Conservation (phyloP, 2,113 vertebrate genomes). For the Dasypus novemcinctus region DNA sequence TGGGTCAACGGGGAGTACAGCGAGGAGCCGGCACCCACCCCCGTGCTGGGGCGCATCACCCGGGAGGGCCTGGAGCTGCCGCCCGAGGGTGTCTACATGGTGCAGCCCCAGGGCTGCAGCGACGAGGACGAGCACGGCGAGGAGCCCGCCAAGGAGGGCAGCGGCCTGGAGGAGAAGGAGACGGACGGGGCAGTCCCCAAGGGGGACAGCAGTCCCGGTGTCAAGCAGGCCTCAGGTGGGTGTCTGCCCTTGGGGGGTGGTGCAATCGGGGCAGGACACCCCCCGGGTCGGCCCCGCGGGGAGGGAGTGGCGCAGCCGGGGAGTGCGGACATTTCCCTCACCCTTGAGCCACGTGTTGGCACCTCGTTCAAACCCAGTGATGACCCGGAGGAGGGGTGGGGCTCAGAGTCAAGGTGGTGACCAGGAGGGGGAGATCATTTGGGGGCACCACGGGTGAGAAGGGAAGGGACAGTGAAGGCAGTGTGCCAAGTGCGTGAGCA, state of each 20-base stretch:
- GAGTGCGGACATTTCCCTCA: fast-evolving
- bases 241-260: background rate
- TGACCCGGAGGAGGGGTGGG: background rate
- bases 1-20: constrained; percentile 99
- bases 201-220: constrained; percentile 78
- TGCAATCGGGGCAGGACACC: background rate
- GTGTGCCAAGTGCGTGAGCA: background rate
- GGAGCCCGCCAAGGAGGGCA: constrained; percentile 84
- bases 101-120: constrained; percentile 97
- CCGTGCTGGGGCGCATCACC: constrained; percentile 81
- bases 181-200: constrained; percentile 86
- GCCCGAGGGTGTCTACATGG: constrained; percentile 98
- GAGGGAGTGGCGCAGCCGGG: background rate
- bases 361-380: background rate
- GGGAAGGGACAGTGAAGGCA: background rate
- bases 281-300: background rate
- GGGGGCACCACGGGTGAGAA: background rate
- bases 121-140: constrained; percentile 94
- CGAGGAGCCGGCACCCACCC: constrained; percentile 86
- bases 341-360: background rate
- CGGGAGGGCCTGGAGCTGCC: constrained; percentile 87
- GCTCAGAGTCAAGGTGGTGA: background rate
- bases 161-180: constrained; percentile 88
- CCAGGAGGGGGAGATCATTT: background rate
- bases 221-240: constrained; percentile 84